Conservation (phyloP, 1,140 invertebrate genomes). For the Oedothorax gibbosus region DNA sequence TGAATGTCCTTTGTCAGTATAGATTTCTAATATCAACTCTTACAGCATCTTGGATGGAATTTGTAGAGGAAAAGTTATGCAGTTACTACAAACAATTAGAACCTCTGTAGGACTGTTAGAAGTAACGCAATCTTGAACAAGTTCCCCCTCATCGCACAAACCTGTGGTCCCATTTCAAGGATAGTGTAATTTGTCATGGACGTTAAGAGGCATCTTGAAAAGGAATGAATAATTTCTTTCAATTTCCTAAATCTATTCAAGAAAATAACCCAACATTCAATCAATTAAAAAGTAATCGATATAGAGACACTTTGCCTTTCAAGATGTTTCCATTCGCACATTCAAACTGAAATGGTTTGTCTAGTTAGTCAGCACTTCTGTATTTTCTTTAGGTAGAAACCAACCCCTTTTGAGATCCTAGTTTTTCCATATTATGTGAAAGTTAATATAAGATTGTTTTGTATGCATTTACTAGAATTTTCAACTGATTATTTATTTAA, state of each 20-base stretch:
- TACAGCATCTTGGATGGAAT: conserved; percentile 54
- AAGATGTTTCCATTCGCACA: background rate
- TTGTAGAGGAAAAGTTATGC: conserved; percentile 6
- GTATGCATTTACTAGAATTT: background rate
- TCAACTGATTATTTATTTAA: background rate
- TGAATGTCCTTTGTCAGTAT: conserved; percentile 45
- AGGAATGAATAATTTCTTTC: background rate
- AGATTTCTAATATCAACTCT: conserved; percentile 9
- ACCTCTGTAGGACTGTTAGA: background rate
- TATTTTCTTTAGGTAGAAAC: background rate
- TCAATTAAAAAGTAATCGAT: too few relatives aligned
- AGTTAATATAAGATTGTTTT: background rate
- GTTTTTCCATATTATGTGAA: background rate
- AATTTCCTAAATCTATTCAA: background rate
- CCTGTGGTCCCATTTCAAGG: too few relatives aligned
- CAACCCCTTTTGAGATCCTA: background rate
- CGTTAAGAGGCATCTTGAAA: conserved; percentile 22
- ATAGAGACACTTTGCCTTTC: too few relatives aligned
- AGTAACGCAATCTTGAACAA: conserved; percentile 3
- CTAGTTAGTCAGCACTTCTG: background rate
- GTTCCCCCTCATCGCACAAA: background rate
- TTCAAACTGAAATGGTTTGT: background rate
- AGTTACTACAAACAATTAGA: background rate
- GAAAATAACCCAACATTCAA: too few relatives aligned
- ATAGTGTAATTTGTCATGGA: conserved; percentile 23